Evolutionary conservation across 2,113 vertebrate genomes (phyloP), one percentile per base, ranked within the genome.

Genomic region (Orycteropus afer): DNA sequence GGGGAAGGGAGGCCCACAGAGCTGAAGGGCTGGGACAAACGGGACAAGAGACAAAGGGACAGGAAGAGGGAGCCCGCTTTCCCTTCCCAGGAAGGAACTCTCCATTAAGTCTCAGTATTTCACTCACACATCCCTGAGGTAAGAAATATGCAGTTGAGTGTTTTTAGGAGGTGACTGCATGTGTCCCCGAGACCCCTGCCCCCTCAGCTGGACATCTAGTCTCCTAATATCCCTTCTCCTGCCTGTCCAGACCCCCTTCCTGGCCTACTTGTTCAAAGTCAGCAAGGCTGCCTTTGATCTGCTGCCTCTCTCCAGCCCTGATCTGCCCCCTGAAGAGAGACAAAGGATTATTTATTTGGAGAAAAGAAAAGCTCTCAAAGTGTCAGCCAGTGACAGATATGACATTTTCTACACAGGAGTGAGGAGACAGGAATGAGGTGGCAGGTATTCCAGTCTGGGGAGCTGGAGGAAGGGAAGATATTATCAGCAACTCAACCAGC

Each of bases 11-110:
- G 95, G 96, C 92, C 94, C n/a, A 11, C 86, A 93, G 91, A 95
- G 76, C 88, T 91, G 55, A 63, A 94, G 77, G 97, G 94, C 88
- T 92, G 89, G 96, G 90, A 97, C 91, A 92, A 96, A 95, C 95
- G 89, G 90, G 93, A 87, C 61, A 53, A 86, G 93, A 95, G 91
- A 97, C 93, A 97, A 97, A 96, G 88, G 84, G 91, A 95, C 94
- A 96, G 97, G 96, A 96, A 97, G 91, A 95, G 93, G 83, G 90
- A 91, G 96, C 90, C 87, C 0, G 94, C 92, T 96, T 95, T 97
- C 87, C 96, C 89, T 77, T 91, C 69, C 6, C 53, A 92, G 95
- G 94, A 92, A 95, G 95, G 85, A 89, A 89, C 90, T 93, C 88
- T 86, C 86, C 83, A 9, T 65, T 9, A 25, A 51, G 87, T 67